Conservation (phyloP, 2,113 vertebrate genomes). For the Bambusicola thoracicus region DNA sequence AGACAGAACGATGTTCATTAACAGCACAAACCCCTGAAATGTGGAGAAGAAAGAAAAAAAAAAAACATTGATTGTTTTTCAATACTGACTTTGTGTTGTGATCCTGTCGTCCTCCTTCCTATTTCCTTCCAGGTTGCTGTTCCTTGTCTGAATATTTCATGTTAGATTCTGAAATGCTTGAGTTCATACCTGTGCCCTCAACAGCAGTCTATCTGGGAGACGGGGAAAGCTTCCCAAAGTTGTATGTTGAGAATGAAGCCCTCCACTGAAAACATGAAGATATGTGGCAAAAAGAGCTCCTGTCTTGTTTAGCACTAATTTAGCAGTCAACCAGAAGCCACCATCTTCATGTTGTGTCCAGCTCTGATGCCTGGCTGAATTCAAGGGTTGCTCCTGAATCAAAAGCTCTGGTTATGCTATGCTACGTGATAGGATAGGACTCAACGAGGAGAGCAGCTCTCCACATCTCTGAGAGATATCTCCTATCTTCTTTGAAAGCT, state of each 20-base stretch:
- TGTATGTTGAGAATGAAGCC: neutral
- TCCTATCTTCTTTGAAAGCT: constrained; percentile 66
- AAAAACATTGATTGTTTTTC: neutral
- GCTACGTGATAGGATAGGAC: neutral
- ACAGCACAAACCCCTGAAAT: neutral
- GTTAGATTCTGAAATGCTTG: neutral
- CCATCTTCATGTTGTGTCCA: neutral
- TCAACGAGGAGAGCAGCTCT: constrained; percentile 46
- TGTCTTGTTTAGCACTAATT: neutral
- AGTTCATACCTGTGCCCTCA: neutral
- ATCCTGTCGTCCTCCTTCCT: neutral
- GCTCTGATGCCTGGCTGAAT: neutral
- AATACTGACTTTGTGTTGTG: neutral
- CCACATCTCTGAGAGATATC: constrained; percentile 61
- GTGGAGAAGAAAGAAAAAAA: accelerated
- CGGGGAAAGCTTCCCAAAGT: neutral
- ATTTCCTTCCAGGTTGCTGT: neutral
- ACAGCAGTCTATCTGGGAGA: neutral
- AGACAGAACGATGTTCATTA: neutral
- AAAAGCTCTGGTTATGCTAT: neutral
- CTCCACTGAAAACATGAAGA: neutral
- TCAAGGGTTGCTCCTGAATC: neutral
- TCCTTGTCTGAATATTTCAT: neutral
- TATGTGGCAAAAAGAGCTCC: neutral
- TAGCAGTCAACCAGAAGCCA: neutral